Base-by-base conservation (phyloP, 2,113 vertebrate species). In the Saccopteryx bilineata region DNA sequence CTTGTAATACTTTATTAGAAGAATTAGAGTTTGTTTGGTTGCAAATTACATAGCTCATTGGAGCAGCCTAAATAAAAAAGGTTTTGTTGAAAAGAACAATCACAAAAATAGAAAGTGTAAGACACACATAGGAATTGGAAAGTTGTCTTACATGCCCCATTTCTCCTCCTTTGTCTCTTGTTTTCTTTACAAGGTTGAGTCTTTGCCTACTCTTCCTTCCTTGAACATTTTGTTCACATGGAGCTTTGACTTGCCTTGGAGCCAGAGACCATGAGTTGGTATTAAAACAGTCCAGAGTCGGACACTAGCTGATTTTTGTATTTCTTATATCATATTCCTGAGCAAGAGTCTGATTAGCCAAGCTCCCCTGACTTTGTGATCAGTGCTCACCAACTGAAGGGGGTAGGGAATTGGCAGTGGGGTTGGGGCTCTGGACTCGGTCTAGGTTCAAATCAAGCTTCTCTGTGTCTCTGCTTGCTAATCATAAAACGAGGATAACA, bases 1-100 rank as follows among this genome's bases (percentile, higher is more conserved):
- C 31, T 88, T 80, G 7, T 85, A 94, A 95, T 95, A 69, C 39
- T 84, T 84, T 84, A 46, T 60, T 66, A 69, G 69, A 93, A 91
- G 50, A 94, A 91, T 95, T 83, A 56, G 75, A 89, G 19, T 39
- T 95, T 61, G 28, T 52, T 90, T 79, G 21, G 31, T 83, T 92
- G 50, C 58, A 92, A 87, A 92, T 94, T 94, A 65, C 28, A 87
- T 15, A 90, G 58, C 52, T 94, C 76, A 19, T 46, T 87, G 71
- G 60, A 92, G 52, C 18, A 66, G n/a, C 28, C 19, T 81, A 50
- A 23, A 39, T 69, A 83, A 91, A 91, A 91, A 26, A 74, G 19
- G 13, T 71, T 90, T 72, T 92, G 54, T 48, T 50, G n/a, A 48
- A 93, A 91, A 93, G 54, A 66, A 23, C 61, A 39, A 33, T 54